These are phyloP conservation scores for Leptestheria dahalacensis DNA, from an alignment of 1,140 invertebrate species.

Conservation along the genomic window DNA sequence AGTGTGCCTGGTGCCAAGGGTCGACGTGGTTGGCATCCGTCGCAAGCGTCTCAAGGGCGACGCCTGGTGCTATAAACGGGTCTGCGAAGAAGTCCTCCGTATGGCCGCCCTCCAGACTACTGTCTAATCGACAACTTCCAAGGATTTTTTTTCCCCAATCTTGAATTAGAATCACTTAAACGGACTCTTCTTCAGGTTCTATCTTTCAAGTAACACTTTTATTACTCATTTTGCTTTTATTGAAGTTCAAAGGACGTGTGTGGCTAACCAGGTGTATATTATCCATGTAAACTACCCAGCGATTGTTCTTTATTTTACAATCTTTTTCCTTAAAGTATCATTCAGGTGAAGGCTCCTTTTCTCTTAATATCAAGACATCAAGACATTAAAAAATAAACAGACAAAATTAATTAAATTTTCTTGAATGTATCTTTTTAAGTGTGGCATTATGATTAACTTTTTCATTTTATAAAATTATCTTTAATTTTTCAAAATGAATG, in stretches of 20 bases:
- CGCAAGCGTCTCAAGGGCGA: slow-evolving; percentile 66
- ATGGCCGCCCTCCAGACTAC: slow-evolving; percentile 29
- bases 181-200: background rate
- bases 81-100: slow-evolving; percentile 66
- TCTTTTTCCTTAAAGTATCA: too few species aligned
- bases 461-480: background rate
- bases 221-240: background rate
- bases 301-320: too few species aligned
- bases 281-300: too few species aligned
- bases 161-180: background rate
- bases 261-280: too few species aligned
- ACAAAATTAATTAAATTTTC: too few species aligned
- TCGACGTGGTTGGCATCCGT: slow-evolving; percentile 45
- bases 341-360: too few species aligned
- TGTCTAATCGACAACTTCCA: background rate
- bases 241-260: background rate
- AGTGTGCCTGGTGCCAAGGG: slow-evolving; percentile 44
- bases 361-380: too few species aligned
- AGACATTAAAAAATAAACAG: too few species aligned
- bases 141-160: background rate
- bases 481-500: background rate
- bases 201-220: background rate
- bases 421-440: too few species aligned
- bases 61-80: slow-evolving; percentile 67
- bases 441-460: background rate